Percentiles rank a stretch among this genome's conserved stretches.
Evolutionary conservation across 2,888 invertebrate species (phyloP).

Genomic region (Lasioglossum calceatum): DNA sequence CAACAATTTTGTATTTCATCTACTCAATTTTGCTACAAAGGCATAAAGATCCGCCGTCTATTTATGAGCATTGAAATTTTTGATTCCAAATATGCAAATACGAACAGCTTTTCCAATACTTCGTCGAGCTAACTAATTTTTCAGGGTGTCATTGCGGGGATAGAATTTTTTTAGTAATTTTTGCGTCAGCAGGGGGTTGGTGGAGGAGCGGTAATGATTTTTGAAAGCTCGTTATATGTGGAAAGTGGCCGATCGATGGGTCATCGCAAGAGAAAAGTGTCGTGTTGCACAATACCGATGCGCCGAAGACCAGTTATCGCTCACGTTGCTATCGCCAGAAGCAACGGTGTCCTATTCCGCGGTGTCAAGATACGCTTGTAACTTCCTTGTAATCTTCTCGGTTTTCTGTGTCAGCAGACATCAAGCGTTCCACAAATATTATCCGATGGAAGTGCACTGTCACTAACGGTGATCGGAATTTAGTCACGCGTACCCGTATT

Average conservation of each 20-base stretch:
- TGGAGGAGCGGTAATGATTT: neutral
- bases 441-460: slow-evolving; percentile 22
- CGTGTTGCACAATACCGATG: slow-evolving; percentile 26
- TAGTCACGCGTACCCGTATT: slow-evolving; percentile 22
- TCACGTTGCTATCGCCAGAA: slow-evolving; percentile 41
- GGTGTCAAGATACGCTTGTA: slow-evolving; percentile 68
- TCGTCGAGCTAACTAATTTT: neutral
- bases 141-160: neutral
- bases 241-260: neutral
- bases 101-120: neutral
- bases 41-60: no score
- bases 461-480: slow-evolving; percentile 39
- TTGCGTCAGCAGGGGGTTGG: neutral
- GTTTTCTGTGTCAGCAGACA: slow-evolving; percentile 60
- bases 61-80: no score
- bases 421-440: slow-evolving; percentile 46
- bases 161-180: neutral
- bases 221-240: neutral
- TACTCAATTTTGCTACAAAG: no score
- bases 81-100: no score
- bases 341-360: slow-evolving; percentile 60
- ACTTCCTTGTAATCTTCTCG: slow-evolving; percentile 67
- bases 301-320: slow-evolving; percentile 33
- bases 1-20: no score
- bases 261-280: neutral